Base-by-base conservation (phyloP, 2,888 invertebrate genomes). In the Chrysotoxum bicinctum region DNA sequence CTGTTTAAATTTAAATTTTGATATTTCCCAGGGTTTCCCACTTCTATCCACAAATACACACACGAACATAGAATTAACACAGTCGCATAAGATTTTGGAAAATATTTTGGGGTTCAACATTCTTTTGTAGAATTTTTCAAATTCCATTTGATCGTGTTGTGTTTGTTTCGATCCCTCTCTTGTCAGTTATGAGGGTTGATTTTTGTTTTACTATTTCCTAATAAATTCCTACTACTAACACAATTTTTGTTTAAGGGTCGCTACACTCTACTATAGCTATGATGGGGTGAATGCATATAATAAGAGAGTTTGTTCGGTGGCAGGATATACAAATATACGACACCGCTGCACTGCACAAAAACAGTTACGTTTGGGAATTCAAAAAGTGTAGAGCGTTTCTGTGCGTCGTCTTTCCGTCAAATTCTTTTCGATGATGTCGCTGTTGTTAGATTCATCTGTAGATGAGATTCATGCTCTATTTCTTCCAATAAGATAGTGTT, bases 291-390 rank as follows among this genome's bases (percentile, higher is more conserved):
- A 45, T 60, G 72, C 19, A n/a, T 19, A 21, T 8, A 56, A 56
- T 30, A 21, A 12, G 78, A 72, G 80, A 50, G 50, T 50, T 50
- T 50, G 23, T 69, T 85, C 64, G 73, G 77, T 85, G 76, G 76
- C 76, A 85, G 85, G 85, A 85, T 85, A 84, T 35, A 37, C 19
- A 35, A 16, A 60, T 12, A 26, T 74, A 78, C 74, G 74, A 84
- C 79, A 72, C 84, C 75, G 84, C 58, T 37, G 56, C 68, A 85
- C 69, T 70, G 56, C 21, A 73, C 73, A 35, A 54, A 73, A 85
- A 73, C 85, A 85, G 85, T 85, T 81, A 81, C 85, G 85, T 77
- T 81, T 81, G 85, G 81, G 85, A 85, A 85, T 85, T 85, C 81
- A 85, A 85, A 85, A 85, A 73, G 85, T 77, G 50, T 73, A 60